phyloP scores from a whole-genome alignment of 1,140 invertebrate genomes.

The Frieseomelitta varia region DNA sequence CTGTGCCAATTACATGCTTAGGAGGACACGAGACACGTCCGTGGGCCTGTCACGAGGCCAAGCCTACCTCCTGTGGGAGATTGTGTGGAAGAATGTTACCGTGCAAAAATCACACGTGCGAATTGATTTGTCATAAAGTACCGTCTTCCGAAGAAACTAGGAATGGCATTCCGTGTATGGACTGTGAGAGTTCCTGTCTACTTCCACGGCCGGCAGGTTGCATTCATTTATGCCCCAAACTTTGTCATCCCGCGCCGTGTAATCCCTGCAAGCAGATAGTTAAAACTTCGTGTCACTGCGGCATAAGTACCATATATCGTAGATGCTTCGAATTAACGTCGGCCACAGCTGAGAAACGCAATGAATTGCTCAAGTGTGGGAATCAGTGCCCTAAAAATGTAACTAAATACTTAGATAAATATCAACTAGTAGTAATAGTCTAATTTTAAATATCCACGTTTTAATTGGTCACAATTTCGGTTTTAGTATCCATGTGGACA shows the following conservation, averaged over 20 bases:
- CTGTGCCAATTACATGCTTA: slow-evolving; percentile 89
- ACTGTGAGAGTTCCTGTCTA: slow-evolving; percentile 88
- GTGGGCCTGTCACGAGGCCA: slow-evolving; percentile 89
- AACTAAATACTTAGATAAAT: slow-evolving; percentile 68
- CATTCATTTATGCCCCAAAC: slow-evolving; percentile 88
- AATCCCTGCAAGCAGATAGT: slow-evolving; percentile 88
- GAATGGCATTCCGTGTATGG: slow-evolving; percentile 84
- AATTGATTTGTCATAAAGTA: slow-evolving; percentile 87
- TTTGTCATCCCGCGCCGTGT: slow-evolving; percentile 89
- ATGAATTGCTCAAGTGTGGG: slow-evolving; percentile 87
- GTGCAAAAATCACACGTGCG: slow-evolving; percentile 92
- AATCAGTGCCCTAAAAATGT: slow-evolving; percentile 94
- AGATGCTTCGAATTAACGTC: slow-evolving; percentile 86
- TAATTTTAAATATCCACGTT: slow-evolving; percentile 33
- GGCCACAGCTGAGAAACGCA: slow-evolving; percentile 80
- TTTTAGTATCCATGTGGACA: slow-evolving; percentile 86
- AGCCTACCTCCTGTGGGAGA: slow-evolving; percentile 88
- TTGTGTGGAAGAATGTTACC: slow-evolving; percentile 86
- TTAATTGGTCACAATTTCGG: slow-evolving; percentile 62
- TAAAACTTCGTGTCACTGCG: slow-evolving; percentile 90
- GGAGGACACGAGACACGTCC: slow-evolving; percentile 91
- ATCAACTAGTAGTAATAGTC: not conserved
- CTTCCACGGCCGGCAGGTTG: slow-evolving; percentile 89
- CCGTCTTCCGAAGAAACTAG: slow-evolving; percentile 78
- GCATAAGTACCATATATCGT: slow-evolving; percentile 88